phyloP scores from a whole-genome alignment of 2,113 vertebrate genomes.

The Deroptyus accipitrinus region DNA sequence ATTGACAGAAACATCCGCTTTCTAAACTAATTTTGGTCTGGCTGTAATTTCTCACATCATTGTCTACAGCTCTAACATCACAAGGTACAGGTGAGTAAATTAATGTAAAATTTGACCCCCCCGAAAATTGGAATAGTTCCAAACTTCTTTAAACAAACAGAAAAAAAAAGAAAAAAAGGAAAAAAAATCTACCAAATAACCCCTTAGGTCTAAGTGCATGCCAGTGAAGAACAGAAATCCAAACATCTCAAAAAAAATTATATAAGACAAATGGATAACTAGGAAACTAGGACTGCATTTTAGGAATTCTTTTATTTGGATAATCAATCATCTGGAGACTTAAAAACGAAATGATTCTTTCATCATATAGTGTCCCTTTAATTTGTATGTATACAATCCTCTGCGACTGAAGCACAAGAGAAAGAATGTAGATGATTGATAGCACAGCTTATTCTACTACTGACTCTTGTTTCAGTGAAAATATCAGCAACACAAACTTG shows the following conservation, averaged over 20 bases:
- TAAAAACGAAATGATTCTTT: neutral
- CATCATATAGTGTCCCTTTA: neutral
- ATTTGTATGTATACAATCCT: neutral
- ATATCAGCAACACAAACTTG: neutral
- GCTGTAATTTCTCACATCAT: neutral
- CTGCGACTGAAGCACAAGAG: neutral
- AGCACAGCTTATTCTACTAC: neutral
- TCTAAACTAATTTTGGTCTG: neutral
- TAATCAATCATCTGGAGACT: neutral
- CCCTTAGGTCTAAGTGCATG: neutral
- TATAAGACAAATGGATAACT: neutral
- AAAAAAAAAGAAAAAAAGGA: neutral
- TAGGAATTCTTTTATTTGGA: neutral
- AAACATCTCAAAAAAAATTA: neutral
- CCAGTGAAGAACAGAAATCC: neutral
- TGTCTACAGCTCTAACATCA: neutral
- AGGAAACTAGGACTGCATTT: neutral
- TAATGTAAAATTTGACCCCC: neutral
- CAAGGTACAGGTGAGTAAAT: neutral
- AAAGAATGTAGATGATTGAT: neutral
- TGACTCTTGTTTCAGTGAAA: neutral
- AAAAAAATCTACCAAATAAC: rapidly evolving
- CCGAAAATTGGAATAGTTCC: neutral
- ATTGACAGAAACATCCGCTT: neutral
- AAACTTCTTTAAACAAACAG: neutral